Percentiles rank a stretch among this genome's conserved stretches.
These are phyloP conservation scores for Lethocerus indicus DNA, from an alignment of 1,140 invertebrate genomes.

Conservation along the genomic window DNA sequence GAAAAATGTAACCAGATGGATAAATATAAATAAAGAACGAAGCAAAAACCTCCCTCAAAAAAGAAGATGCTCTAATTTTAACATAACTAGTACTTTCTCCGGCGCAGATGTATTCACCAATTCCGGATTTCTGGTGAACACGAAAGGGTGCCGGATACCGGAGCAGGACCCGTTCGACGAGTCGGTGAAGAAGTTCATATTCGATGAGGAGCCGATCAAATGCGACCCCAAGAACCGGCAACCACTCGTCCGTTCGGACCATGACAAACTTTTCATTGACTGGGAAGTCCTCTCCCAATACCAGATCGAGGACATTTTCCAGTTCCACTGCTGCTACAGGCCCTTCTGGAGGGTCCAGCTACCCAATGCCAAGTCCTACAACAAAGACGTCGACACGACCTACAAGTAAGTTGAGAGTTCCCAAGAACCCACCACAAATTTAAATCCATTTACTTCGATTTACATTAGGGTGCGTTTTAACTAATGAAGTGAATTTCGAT, in stretches of 20 bases:
- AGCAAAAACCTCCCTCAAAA: no score
- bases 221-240: conserved; percentile 5
- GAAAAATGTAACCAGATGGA: no score
- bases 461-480: no score
- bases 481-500: no score
- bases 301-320: conserved; percentile 12
- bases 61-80: no score
- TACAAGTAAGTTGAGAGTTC: conserved; percentile 5
- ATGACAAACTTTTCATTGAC: conserved; percentile 15
- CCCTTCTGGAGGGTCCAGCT: conserved; percentile 32
- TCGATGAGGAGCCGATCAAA: no score
- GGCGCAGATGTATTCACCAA: no score
- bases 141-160: conserved; percentile 59
- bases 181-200: conserved; percentile 10
- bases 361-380: not conserved
- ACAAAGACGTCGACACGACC: not conserved
- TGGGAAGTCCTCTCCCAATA: conserved; percentile 9
- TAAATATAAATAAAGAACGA: no score
- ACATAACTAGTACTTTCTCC: no score
- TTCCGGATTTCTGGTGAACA: conserved; percentile 40
- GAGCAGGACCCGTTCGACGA: conserved; percentile 51
- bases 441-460: no score
- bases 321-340: conserved; percentile 21
- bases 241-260: conserved; percentile 16
- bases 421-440: no score